A percentile compares a stretch with the other conserved stretches of the same genome.
Conservation (phyloP, 2,797 vertebrate genomes). For the Rhadinocentrus ornatus region DNA sequence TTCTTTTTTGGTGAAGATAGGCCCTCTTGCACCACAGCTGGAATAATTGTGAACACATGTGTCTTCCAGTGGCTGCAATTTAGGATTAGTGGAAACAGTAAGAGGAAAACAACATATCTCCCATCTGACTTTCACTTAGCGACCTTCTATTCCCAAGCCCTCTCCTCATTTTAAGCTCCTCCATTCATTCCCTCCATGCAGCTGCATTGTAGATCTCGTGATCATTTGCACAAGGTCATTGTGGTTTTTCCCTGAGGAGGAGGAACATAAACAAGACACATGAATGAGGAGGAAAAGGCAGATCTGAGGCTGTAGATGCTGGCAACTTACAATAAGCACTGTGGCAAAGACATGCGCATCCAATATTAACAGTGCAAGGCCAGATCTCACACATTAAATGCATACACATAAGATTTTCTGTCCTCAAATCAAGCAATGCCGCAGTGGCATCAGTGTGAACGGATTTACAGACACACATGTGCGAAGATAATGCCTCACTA, state of each 20-base stretch:
- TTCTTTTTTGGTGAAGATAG: slow-evolving; percentile 67
- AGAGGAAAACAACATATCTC: slow-evolving; percentile 77
- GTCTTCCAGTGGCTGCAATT: slow-evolving; percentile 80
- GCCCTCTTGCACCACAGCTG: slow-evolving; percentile 52
- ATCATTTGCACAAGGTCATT: slow-evolving; percentile 46
- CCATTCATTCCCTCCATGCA: slow-evolving; percentile 65
- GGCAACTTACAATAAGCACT: slow-evolving; percentile 28
- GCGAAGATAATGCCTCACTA: slow-evolving; percentile 66
- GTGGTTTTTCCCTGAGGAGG: slow-evolving; percentile 45
- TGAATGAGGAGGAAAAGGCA: slow-evolving; percentile 39
- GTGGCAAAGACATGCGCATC: slow-evolving; percentile 48
- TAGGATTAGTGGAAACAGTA: slow-evolving; percentile 79
- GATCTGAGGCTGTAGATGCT: slow-evolving; percentile 61
- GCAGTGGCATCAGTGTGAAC: slow-evolving; percentile 40
- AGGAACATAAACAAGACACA: slow-evolving; percentile 69
- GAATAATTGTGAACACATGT: slow-evolving; percentile 83
- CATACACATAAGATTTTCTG: slow-evolving; percentile 22
- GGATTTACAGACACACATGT: slow-evolving; percentile 35
- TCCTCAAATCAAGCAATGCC: slow-evolving; percentile 21
- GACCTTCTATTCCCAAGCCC: slow-evolving; percentile 44
- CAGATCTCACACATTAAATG: slow-evolving; percentile 26
- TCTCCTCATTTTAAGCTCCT: slow-evolving; percentile 54
- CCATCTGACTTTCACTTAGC: slow-evolving; percentile 63
- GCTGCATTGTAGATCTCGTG: slow-evolving; percentile 49
- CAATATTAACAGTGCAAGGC: slow-evolving; percentile 52